Conservation (phyloP, 2,888 invertebrate species). For the Itoplectis maculator region DNA sequence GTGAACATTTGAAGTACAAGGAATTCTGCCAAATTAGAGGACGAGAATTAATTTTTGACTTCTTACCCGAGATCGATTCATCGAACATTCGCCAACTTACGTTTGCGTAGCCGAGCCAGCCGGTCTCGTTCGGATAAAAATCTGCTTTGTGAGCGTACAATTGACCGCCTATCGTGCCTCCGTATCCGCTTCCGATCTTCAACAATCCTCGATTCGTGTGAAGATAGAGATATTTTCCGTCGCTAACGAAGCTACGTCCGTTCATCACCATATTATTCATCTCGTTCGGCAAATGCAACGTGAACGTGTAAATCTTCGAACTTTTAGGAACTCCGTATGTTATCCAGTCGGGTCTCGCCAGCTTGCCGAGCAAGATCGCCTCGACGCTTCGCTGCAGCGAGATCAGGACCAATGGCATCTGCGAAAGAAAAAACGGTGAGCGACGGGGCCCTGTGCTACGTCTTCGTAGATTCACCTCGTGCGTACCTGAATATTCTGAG, state of each 20-base stretch:
- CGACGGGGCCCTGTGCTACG: neutral
- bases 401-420: constrained; percentile 31
- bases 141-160: constrained; percentile 94
- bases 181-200: constrained; percentile 98
- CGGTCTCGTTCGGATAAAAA: constrained; percentile 92
- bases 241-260: constrained; percentile 91
- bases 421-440: neutral
- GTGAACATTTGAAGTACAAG: constrained; percentile 90
- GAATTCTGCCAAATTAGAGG: constrained; percentile 87
- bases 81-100: constrained; percentile 85
- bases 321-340: constrained; percentile 94
- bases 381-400: constrained; percentile 26
- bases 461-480: constrained; percentile 95
- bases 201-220: constrained; percentile 93
- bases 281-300: constrained; percentile 86
- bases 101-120: constrained; percentile 95
- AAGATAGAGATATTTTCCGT: constrained; percentile 96
- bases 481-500: constrained; percentile 92
- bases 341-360: constrained; percentile 94
- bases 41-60: constrained; percentile 44
- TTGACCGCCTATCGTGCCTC: constrained; percentile 96
- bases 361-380: constrained; percentile 92
- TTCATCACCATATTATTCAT: constrained; percentile 85
- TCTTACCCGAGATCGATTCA: too few species aligned
- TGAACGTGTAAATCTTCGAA: constrained; percentile 90